These are phyloP conservation scores for Vanacampus margaritifer DNA, from an alignment of 2,113 vertebrate genomes.

Conservation along the genomic window DNA sequence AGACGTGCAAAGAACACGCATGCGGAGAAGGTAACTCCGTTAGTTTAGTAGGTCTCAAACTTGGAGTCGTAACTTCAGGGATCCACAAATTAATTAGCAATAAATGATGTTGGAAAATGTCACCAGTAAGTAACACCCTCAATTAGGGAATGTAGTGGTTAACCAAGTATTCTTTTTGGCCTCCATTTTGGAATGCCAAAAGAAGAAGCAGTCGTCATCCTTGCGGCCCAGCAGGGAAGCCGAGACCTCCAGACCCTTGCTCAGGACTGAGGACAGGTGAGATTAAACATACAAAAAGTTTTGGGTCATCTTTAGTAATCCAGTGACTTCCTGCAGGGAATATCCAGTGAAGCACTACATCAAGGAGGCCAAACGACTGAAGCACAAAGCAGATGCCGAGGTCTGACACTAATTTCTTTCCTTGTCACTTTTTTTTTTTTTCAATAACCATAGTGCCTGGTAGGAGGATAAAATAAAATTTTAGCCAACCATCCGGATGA, in stretches of 20 bases:
- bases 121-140: no score
- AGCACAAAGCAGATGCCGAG: conserved; percentile 93
- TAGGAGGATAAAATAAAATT: no score
- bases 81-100: no score
- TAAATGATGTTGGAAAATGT: no score
- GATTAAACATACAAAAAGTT: conserved; percentile 5
- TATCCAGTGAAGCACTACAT: conserved; percentile 82
- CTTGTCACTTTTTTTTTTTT: background rate
- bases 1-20: conserved; percentile 54
- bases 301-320: background rate
- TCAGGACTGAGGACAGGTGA: conserved; percentile 78
- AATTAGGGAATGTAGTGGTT: no score
- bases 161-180: background rate
- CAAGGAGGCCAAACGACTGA: conserved; percentile 89
- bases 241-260: conserved; percentile 71
- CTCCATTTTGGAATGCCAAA: background rate
- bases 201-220: conserved; percentile 74
- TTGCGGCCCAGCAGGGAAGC: conserved; percentile 71
- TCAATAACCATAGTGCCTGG: background rate
- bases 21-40: conserved; percentile 30
- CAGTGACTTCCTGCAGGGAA: conserved; percentile 60
- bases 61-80: background rate
- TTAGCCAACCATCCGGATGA: no score
- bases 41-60: background rate
- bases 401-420: conserved; percentile 50